Conservation (phyloP, 2,888 invertebrate genomes). For the Strigamia maritima region DNA sequence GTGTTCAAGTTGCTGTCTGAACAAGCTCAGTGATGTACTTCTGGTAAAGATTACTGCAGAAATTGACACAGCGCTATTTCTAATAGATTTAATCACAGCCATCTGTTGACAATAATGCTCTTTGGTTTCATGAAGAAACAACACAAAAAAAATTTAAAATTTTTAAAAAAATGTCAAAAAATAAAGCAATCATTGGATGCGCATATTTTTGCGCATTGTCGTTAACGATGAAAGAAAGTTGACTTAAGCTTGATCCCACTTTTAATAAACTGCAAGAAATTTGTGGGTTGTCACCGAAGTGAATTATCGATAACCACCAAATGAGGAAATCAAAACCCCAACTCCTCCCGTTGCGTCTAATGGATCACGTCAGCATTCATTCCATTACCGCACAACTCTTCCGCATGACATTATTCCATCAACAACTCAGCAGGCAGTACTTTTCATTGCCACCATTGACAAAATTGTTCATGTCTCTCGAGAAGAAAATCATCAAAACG, state of each 20-base stretch:
- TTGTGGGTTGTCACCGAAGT: background rate
- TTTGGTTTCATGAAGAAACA: no score
- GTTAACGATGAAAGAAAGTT: background rate
- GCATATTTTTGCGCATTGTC: background rate
- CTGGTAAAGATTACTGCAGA: no score
- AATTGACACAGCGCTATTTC: no score
- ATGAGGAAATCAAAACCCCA: conserved; percentile 5
- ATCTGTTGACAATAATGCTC: no score
- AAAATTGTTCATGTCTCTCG: conserved; percentile 10
- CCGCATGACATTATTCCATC: conserved; percentile 10
- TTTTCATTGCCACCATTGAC: conserved; percentile 10
- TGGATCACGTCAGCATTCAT: conserved; percentile 15
- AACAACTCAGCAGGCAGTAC: conserved; percentile 15
- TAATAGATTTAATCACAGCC: no score
- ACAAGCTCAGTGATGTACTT: no score
- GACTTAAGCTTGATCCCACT: background rate
- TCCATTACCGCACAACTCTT: conserved; percentile 15
- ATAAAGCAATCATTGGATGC: no score
- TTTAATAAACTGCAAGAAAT: background rate
- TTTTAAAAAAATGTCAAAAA: no score
- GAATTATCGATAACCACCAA: conserved; percentile 10
- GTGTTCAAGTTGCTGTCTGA: no score
- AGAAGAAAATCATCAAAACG: background rate
- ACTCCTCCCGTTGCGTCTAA: conserved; percentile 15
- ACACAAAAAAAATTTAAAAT: no score